Conservation (phyloP, 2,797 vertebrate genomes). For the Danionella dracula region DNA sequence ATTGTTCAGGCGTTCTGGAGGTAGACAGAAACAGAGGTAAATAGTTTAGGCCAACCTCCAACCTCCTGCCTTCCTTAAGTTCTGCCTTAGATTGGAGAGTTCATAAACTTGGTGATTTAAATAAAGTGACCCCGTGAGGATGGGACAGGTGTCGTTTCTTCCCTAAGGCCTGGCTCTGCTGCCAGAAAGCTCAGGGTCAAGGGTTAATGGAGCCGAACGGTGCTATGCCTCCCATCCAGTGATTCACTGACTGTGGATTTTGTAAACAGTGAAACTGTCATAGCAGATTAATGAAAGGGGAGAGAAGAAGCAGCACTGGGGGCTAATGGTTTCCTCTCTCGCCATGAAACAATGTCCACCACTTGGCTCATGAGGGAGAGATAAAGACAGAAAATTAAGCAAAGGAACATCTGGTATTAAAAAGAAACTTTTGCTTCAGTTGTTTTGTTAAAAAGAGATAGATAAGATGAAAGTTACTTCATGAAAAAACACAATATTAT, state of each 20-base stretch:
- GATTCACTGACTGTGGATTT: constrained; percentile 71
- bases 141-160: constrained; percentile 61
- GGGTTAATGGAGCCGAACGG: constrained; percentile 76
- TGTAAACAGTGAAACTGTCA: constrained; percentile 79
- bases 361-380: constrained; percentile 41
- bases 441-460: constrained; percentile 13
- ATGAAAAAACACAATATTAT: constrained; percentile 4
- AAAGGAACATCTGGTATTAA: constrained; percentile 6
- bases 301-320: constrained; percentile 53
- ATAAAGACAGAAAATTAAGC: no score
- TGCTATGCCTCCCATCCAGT: constrained; percentile 66
- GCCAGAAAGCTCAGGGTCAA: constrained; percentile 60
- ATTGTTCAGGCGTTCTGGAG: not conserved
- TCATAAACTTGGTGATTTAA: constrained; percentile 15
- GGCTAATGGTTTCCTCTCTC: constrained; percentile 68
- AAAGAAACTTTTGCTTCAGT: no score
- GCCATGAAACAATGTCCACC: constrained; percentile 65
- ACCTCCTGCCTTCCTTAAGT: not conserved
- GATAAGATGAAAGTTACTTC: constrained; percentile 15
- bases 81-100: not conserved
- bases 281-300: constrained; percentile 72
- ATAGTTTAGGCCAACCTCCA: no score
- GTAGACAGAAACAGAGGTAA: no score
- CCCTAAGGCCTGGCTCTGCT: constrained; percentile 61
- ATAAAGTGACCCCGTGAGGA: constrained; percentile 10